These are phyloP conservation scores for Chaetophractus vellerosus DNA, from an alignment of 2,797 vertebrate genomes.

Conservation along the genomic window DNA sequence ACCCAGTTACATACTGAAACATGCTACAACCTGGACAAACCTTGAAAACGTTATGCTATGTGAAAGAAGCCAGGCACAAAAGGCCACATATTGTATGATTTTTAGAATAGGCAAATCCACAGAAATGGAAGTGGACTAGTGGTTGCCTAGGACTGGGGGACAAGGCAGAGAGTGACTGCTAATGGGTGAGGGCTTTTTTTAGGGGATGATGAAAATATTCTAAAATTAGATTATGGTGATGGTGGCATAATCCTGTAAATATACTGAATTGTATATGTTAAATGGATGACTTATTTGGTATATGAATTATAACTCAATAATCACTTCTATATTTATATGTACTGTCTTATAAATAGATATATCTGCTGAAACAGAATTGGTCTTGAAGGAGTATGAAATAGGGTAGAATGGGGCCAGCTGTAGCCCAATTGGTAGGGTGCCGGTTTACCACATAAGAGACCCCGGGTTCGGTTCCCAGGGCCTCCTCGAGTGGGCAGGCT, in stretches of 20 bases:
- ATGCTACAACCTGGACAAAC: background rate
- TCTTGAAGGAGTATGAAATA: background rate
- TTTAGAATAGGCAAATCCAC: background rate
- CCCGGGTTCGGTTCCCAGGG: too few relatives aligned
- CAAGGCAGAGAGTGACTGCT: background rate
- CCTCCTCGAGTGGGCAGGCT: too few relatives aligned
- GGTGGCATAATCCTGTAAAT: background rate
- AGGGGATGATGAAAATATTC: background rate
- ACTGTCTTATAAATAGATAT: background rate
- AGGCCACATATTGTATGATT: background rate
- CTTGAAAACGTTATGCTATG: background rate
- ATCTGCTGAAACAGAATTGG: slow-evolving; percentile 1
- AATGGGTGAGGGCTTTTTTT: background rate
- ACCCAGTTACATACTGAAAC: background rate
- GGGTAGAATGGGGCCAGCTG: too few relatives aligned
- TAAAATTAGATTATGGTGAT: background rate
- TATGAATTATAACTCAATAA: background rate
- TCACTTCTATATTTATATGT: background rate
- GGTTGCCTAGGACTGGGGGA: background rate
- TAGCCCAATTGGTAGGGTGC: too few relatives aligned
- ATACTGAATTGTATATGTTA: background rate
- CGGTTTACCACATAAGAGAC: too few relatives aligned
- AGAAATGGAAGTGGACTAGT: background rate
- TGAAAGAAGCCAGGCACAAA: background rate
- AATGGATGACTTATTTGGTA: background rate